Evolutionary conservation across 1,140 invertebrate species (phyloP).

Genomic region (Brachionus paranguensis): DNA sequence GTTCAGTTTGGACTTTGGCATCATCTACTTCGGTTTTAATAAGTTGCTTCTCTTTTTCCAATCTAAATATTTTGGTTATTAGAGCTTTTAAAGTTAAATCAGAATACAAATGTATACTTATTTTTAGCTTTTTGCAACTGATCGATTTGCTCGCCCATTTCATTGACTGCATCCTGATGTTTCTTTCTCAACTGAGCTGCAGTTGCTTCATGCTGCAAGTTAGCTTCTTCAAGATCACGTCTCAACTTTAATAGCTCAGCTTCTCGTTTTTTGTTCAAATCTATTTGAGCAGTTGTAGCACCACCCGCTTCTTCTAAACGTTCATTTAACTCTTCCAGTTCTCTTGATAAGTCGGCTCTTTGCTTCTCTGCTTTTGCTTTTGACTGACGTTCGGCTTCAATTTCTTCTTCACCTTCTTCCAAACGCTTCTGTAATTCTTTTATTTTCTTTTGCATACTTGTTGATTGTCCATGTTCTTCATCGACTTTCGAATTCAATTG

Average conservation of each 20-base stretch:
- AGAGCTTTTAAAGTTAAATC: neutral
- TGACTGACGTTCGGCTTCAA: conserved; percentile 90
- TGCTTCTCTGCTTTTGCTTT: conserved; percentile 82
- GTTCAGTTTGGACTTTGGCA: conserved; percentile 75
- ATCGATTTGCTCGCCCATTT: conserved; percentile 98
- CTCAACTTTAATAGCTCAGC: conserved; percentile 94
- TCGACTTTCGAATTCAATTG: conserved; percentile 90
- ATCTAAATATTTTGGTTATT: neutral
- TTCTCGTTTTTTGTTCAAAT: conserved; percentile 98
- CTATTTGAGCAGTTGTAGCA: conserved; percentile 94
- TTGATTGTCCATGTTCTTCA: conserved; percentile 91
- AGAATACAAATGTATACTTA: conserved; percentile 68
- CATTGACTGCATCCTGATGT: conserved; percentile 91
- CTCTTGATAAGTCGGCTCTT: conserved; percentile 85
- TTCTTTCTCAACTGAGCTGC: conserved; percentile 93
- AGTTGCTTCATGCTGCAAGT: conserved; percentile 94
- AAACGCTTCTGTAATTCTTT: conserved; percentile 82
- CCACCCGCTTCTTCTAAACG: conserved; percentile 96
- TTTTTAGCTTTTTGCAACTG: conserved; percentile 97
- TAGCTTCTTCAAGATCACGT: conserved; percentile 92
- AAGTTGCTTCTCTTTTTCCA: conserved; percentile 39
- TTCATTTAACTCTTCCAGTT: conserved; percentile 93
- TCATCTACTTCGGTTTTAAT: conserved; percentile 89
- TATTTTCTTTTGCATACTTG: conserved; percentile 93
- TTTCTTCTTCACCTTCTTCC: conserved; percentile 92